Evolutionary conservation across 2,797 vertebrate genomes (phyloP).

Genomic region (Phalloptychus januarius): DNA sequence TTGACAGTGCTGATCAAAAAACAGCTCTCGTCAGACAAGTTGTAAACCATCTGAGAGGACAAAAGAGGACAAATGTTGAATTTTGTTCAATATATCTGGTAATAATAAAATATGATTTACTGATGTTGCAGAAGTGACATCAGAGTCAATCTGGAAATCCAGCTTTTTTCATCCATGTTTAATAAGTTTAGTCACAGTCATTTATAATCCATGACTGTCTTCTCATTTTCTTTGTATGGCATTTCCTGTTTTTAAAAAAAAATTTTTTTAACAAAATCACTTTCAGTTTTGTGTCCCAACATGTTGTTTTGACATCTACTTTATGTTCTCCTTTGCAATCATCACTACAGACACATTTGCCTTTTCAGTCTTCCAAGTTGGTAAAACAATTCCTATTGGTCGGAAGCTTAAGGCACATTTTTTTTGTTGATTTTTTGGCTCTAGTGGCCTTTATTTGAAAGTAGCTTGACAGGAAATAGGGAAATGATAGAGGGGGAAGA

Average conservation of each 20-base stretch:
- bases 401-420: neutral
- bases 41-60: constrained; percentile 90
- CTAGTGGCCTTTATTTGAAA: too few species aligned
- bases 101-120: neutral
- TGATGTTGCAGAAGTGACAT: neutral
- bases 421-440: too few species aligned
- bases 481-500: too few species aligned
- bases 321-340: neutral
- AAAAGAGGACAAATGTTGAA: constrained; percentile 3
- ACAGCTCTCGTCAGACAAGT: constrained; percentile 93
- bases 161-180: neutral
- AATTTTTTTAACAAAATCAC: neutral
- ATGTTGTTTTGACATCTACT: neutral
- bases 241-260: neutral
- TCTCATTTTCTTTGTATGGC: neutral
- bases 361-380: neutral
- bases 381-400: neutral
- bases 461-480: too few species aligned
- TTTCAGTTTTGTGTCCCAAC: neutral
- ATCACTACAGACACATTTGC: neutral
- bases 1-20: constrained; percentile 93
- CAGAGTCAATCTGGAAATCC: neutral
- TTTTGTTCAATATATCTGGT: neutral
- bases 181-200: neutral
- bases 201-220: neutral